phyloP scores from a whole-genome alignment of 2,113 vertebrate species.

The Tonatia bakeri region DNA sequence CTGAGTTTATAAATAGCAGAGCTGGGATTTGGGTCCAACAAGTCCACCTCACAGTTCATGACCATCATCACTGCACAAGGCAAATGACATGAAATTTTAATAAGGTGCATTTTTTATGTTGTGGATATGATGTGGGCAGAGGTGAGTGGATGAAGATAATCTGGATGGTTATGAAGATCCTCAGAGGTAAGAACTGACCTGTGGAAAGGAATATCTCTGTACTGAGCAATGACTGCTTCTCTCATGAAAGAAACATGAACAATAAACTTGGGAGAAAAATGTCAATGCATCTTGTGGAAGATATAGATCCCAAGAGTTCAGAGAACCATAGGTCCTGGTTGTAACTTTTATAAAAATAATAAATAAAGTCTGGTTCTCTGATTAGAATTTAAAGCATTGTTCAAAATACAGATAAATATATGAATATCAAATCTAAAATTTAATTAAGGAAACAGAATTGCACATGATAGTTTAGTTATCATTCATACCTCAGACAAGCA shows the following conservation, averaged over 20 bases:
- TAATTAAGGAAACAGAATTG: not conserved
- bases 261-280: not conserved
- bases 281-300: not conserved
- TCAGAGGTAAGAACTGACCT: not conserved
- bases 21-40: not conserved
- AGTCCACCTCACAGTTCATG: not conserved
- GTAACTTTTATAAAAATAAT: not conserved
- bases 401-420: not conserved
- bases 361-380: not conserved
- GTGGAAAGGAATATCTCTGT: not conserved
- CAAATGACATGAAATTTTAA: not conserved
- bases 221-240: not conserved
- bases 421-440: not conserved
- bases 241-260: not conserved
- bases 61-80: not conserved
- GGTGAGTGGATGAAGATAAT: not conserved
- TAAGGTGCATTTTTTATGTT: not conserved
- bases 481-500: not conserved
- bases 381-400: not conserved
- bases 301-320: not conserved
- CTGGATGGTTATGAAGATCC: not conserved
- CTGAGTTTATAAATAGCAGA: not conserved
- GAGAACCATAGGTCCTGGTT: not conserved
- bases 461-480: not conserved
- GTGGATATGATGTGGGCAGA: not conserved